Conservation (phyloP, 2,797 vertebrate species). For the Scleropages formosus region DNA sequence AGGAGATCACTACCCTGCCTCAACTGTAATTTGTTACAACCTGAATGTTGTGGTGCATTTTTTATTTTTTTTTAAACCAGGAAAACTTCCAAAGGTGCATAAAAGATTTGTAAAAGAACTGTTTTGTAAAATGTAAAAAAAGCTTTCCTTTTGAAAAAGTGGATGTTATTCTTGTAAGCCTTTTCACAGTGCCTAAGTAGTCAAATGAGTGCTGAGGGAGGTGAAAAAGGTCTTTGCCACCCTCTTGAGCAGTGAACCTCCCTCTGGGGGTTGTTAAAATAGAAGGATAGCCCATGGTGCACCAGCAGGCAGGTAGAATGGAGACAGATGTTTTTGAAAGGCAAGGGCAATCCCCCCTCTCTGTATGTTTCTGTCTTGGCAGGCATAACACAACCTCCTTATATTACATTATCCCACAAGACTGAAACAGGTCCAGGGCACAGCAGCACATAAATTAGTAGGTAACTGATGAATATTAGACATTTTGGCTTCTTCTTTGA, state of each 20-base stretch:
- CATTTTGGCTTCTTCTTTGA: neutral
- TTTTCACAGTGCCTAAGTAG: slow-evolving; percentile 56
- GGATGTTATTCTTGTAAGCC: neutral
- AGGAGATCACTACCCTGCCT: neutral
- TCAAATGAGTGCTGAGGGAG: slow-evolving; percentile 69
- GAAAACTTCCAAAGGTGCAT: neutral
- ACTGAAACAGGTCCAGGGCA: neutral
- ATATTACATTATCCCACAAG: neutral
- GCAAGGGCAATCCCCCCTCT: slow-evolving; percentile 56
- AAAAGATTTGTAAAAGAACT: slow-evolving; percentile 1
- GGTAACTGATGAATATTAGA: neutral
- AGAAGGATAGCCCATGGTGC: slow-evolving; percentile 75
- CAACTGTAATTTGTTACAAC: slow-evolving; percentile 1
- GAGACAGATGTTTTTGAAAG: slow-evolving; percentile 78
- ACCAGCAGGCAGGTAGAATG: slow-evolving; percentile 75
- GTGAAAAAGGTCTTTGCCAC: slow-evolving; percentile 71
- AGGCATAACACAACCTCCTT: neutral
- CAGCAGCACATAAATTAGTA: neutral
- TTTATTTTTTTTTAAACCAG: neutral
- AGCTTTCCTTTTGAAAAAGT: neutral
- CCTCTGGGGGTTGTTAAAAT: slow-evolving; percentile 81
- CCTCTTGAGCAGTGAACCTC: slow-evolving; percentile 72
- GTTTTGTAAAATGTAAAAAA: neutral
- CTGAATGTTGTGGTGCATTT: neutral
- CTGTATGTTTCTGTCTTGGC: neutral